A percentile compares a stretch with the other conserved stretches of the same genome.
These are phyloP conservation scores for Donacobius atricapilla DNA, from an alignment of 2,113 vertebrate genomes.

Conservation along the genomic window DNA sequence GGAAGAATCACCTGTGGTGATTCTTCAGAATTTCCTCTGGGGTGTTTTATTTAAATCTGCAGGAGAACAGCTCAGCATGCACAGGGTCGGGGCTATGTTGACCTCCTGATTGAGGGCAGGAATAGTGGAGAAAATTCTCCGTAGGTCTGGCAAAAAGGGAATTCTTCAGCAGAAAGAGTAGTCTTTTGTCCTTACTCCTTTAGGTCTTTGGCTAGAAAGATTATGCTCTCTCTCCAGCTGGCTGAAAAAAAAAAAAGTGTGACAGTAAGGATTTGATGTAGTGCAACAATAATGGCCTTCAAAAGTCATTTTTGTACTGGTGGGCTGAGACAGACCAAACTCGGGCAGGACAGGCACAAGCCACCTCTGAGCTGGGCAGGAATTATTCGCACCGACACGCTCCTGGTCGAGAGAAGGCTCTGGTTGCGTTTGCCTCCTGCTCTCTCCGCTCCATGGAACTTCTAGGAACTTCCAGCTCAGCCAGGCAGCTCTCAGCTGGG, in stretches of 20 bases:
- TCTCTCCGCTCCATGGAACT: accelerated
- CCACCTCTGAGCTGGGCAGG: not conserved
- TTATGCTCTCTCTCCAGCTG: slow-evolving; percentile 23
- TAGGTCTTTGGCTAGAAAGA: slow-evolving; percentile 1
- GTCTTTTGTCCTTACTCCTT: slow-evolving; percentile 28
- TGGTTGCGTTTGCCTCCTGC: not conserved
- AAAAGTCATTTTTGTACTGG: not conserved
- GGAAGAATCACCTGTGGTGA: not conserved
- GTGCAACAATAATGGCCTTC: not conserved
- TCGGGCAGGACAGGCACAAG: not conserved
- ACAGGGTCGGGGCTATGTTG: not conserved
- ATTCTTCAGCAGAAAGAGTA: slow-evolving; percentile 4
- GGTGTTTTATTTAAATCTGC: slow-evolving; percentile 22
- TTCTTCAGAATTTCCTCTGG: slow-evolving; percentile 18
- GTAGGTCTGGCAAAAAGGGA: not conserved
- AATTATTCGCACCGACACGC: accelerated
- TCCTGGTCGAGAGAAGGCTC: not conserved
- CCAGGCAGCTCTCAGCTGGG: not conserved
- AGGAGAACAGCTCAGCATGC: not conserved
- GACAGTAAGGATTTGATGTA: not conserved
- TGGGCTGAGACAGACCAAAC: not conserved
- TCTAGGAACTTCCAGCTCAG: not conserved
- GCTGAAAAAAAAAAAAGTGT: not conserved
- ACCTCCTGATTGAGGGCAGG: slow-evolving; percentile 42
- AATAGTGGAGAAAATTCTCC: slow-evolving; percentile 6